Base-by-base conservation (phyloP, 2,797 vertebrate species). In the Odontamblyopus rebecca region DNA sequence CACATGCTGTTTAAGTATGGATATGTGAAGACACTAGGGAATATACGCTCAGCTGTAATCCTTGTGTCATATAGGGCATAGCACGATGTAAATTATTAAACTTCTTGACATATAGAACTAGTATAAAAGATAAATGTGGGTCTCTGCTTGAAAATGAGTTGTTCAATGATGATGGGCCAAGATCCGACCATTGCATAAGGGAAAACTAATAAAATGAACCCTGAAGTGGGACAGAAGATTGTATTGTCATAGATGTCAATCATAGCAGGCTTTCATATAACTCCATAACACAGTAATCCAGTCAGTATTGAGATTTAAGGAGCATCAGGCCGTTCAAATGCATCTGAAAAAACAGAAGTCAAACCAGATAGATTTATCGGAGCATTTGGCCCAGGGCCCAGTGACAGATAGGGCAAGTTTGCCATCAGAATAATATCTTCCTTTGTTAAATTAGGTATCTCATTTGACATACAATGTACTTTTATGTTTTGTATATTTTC, bases 241-340 rank as follows among this genome's bases (percentile, higher is more conserved):
- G 63, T 6, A 29, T 66, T 48, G 62, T n/a, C 38, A 64, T 64
- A 64, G 38, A 64, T 66, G 63, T 29, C 63, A 66, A 66, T 66
- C 63, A 66, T 11, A 26, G 23, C 44, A 50, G 44, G 26, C 38
- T 44, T 8, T 2, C 38, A 66, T 26, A 51, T 50, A 50, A 66
- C 23, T 66, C 16, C 63, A 50, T 30, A 27, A 29, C 63, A 11
- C 6, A 66, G 7, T 66, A 66, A 66, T 66, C 63, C 44, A 50
- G 13, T 66, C 44, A 66, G 48, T 66, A 66, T 51, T 50, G 41
- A 27, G 63, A 66, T 26, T 66, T 51, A 51, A 50, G 63, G 63
- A 50, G 15, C 44, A 66, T 66, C 41, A 51, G 63, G 41, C 16
- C 19, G 41, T 27, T 62, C 9, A 51, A 66, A 30, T 30, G 15